Conservation (phyloP, 2,113 vertebrate genomes). For the Tyto alba region DNA sequence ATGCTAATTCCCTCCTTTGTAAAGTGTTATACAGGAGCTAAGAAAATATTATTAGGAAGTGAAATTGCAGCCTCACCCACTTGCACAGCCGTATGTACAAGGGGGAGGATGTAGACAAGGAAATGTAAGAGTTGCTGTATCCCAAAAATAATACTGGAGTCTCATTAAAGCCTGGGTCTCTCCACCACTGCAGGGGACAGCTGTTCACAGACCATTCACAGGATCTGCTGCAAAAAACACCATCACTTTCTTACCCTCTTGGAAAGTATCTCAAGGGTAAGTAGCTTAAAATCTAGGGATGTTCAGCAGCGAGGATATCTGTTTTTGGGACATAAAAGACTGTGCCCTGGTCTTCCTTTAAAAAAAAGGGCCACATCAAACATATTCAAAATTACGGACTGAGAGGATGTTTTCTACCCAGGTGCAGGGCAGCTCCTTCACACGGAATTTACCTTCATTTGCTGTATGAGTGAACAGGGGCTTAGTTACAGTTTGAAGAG, state of each 20-base stretch:
- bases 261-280: background rate
- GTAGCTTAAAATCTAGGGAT: background rate
- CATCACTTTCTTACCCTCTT: background rate
- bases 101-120: background rate
- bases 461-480: background rate
- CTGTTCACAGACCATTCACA: slow-evolving; percentile 70
- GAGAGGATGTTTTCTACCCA: background rate
- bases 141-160: slow-evolving; percentile 83
- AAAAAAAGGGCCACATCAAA: background rate
- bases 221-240: slow-evolving; percentile 64
- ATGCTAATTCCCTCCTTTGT: background rate
- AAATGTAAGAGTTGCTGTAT: slow-evolving; percentile 69
- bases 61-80: slow-evolving; percentile 16
- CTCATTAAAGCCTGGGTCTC: slow-evolving; percentile 78
- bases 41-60: slow-evolving; percentile 12
- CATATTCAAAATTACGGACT: background rate
- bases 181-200: slow-evolving; percentile 79
- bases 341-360: background rate
- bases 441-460: background rate
- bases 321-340: background rate
- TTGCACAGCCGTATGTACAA: background rate
- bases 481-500: background rate
- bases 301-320: background rate
- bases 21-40: background rate
- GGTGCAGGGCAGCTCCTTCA: background rate